Evolutionary conservation across 2,113 vertebrate species (phyloP).

Genomic region (Prietella phreatophila): DNA sequence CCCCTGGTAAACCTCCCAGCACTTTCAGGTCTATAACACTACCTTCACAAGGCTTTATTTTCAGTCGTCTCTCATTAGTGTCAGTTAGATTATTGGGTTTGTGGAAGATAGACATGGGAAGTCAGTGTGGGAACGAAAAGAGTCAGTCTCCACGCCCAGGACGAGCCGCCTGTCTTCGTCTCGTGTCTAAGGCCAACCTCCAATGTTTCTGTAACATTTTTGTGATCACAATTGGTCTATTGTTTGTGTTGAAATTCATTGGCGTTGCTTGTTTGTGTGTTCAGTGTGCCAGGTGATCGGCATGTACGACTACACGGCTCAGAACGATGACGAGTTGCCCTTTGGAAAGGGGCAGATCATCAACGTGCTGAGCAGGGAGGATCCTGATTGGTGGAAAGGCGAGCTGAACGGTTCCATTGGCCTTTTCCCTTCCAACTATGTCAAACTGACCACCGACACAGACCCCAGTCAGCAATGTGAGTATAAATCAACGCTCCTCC

Average conservation of each 20-base stretch:
- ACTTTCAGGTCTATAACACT: neutral
- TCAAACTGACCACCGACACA: constrained; percentile 94
- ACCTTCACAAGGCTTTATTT: neutral
- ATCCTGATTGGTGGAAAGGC: constrained; percentile 99
- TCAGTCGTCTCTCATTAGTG: neutral
- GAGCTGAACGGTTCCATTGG: constrained; percentile 91
- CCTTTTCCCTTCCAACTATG: constrained; percentile 98
- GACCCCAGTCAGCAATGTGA: constrained; percentile 99
- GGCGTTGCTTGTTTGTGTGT: constrained; percentile 26
- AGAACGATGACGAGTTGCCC: constrained; percentile 98
- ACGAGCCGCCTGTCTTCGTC: neutral
- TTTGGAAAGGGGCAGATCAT: constrained; percentile 98
- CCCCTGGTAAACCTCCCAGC: neutral
- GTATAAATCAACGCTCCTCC: constrained; percentile 68
- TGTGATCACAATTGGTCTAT: neutral
- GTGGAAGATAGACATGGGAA: neutral
- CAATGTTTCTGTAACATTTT: neutral
- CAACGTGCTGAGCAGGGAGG: constrained; percentile 93
- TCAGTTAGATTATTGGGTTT: neutral
- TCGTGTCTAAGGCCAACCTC: neutral
- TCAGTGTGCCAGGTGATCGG: constrained; percentile 98
- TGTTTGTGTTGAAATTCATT: neutral
- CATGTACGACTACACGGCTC: constrained; percentile 96
- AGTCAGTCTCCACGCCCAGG: neutral
- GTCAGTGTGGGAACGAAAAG: neutral